Evolutionary conservation across 2,113 vertebrate genomes (phyloP).

Genomic region (Grammomys surdaster): DNA sequence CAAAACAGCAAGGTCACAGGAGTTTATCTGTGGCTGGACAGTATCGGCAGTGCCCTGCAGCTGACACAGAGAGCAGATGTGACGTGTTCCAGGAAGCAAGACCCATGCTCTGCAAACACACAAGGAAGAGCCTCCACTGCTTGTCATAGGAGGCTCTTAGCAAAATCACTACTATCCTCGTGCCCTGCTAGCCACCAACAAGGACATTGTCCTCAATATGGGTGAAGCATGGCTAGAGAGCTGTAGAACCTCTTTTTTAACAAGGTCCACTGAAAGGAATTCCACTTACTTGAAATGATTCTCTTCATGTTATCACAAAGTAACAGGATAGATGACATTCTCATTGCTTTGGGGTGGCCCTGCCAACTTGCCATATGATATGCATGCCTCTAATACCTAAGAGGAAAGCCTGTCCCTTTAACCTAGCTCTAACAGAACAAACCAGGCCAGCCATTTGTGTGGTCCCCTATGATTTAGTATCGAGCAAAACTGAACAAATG

Average conservation of each 20-base stretch:
- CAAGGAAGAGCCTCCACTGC: neutral
- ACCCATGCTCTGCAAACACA: neutral
- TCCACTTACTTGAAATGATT: neutral
- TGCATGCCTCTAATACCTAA: neutral
- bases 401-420: neutral
- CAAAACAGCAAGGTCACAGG: neutral
- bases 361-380: neutral
- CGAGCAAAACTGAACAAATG: constrained; percentile 26
- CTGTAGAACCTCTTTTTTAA: neutral
- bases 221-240: neutral
- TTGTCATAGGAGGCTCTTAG: neutral
- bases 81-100: neutral
- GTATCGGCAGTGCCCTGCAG: neutral
- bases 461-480: constrained; percentile 58
- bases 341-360: neutral
- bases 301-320: neutral
- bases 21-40: neutral
- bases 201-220: neutral
- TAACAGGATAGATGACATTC: neutral
- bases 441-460: constrained; percentile 40
- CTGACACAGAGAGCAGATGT: neutral
- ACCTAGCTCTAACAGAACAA: neutral
- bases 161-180: neutral
- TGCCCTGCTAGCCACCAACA: neutral
- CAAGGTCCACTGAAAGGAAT: neutral